Conservation (phyloP, 2,113 vertebrate genomes). For the Electrona antarctica region DNA sequence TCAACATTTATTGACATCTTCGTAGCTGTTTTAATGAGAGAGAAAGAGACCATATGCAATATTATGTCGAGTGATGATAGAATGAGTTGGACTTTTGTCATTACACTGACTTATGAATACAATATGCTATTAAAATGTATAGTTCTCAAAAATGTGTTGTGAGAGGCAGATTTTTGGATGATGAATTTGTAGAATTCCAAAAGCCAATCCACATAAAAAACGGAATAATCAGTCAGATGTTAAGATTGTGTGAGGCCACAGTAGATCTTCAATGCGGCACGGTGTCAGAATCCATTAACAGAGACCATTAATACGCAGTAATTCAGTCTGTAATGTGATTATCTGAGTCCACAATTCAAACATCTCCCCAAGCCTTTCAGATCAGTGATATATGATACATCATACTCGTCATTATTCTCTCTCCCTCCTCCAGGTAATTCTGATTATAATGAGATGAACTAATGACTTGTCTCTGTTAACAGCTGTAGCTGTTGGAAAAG, state of each 20-base stretch:
- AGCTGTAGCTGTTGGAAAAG: constrained; percentile 32
- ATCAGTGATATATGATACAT: constrained; percentile 51
- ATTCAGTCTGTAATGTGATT: constrained; percentile 28
- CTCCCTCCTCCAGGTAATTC: constrained; percentile 60
- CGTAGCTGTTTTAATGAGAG: not conserved
- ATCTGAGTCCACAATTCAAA: constrained; percentile 25
- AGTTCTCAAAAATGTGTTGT: constrained; percentile 10
- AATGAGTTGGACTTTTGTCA: too few species aligned
- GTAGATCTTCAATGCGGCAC: constrained; percentile 8
- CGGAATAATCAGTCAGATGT: constrained; percentile 9
- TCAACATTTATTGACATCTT: constrained; percentile 44
- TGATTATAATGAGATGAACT: constrained; percentile 69
- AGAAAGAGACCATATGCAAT: not conserved
- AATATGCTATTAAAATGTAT: not conserved
- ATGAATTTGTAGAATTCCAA: constrained; percentile 31
- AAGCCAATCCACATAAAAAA: constrained; percentile 34
- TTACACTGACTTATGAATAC: not conserved
- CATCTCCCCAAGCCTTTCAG: constrained; percentile 19
- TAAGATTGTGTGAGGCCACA: not conserved
- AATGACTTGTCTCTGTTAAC: constrained; percentile 63
- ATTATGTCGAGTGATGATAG: not conserved
- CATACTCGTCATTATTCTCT: constrained; percentile 43
- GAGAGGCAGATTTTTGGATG: not conserved
- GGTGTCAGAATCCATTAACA: constrained; percentile 17
- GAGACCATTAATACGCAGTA: not conserved